Base-by-base conservation (phyloP, 2,113 vertebrate species). In the Brachypteracias leptosomus region DNA sequence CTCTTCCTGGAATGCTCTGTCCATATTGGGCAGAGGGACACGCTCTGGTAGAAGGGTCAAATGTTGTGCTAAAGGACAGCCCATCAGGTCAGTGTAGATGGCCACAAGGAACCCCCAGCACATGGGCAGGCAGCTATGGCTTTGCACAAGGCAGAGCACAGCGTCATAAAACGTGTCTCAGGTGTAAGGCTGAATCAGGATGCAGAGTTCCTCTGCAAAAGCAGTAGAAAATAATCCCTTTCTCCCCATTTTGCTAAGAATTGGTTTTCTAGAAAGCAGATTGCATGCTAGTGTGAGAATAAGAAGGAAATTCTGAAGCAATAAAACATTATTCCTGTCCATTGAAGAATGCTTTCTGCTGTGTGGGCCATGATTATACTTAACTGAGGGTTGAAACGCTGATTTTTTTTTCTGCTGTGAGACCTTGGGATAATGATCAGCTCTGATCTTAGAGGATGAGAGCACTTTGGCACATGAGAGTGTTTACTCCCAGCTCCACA, bases 41-140 rank as follows among this genome's bases (percentile, higher is more conserved):
- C 31, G 26, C 13, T 66, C 20, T 20, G 33, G 54, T 7, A 40
- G 54, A 63, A 81, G 31, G 14, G 14, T 15, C 16, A 31, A 76
- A 70, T 2, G 46, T 33, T 6, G 18, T 16, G 16, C 40, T 21
- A 10, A 58, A 57, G 31, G 65, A 24, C 31, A 20, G 8, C 52
- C 14, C 22, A 40, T 12, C 47, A n/a, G 15, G 44, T 35, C 55
- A 29, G 16, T 49, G 19, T 3, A 66, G 52, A 57, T 0, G 2
- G 36, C 57, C 22, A 59, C 47, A 57, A 66, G 42, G 36, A 71
- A 46, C 13, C 25, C 14, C 47, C 40, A 35, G 28, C 1, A 1
- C 2, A 3, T 0, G 0, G 33, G 12, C 11, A 9, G 21, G 28
- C 31, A 58, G 4, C 55, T 31, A 13, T 2, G 1, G 57, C 29